Evolutionary conservation across 2,888 invertebrate genomes (phyloP), one percentile per base, ranked within the genome.

Genomic region (Amphipyra berbera): DNA sequence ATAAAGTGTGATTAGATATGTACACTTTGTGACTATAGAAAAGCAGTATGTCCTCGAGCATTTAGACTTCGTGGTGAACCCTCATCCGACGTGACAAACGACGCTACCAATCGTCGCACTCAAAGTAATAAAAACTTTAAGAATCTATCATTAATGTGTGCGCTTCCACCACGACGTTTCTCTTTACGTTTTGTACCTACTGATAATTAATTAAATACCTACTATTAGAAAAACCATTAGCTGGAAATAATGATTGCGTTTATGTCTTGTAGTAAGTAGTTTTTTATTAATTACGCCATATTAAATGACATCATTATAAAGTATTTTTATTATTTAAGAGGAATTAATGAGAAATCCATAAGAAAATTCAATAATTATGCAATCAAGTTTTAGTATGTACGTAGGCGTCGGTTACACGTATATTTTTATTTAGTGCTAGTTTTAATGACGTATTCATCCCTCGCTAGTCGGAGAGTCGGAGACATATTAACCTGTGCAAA

Each of bases 401-500:
- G 30, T 50, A 41, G 55, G 56, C 15, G 41, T 35, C 40, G 12
- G 15, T 46, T 46, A 42, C 30, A 14, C 14, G 15, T 55, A 27
- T 41, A 42, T 45, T 58, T 59, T 33, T 62, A 48, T 54, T 37
- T 42, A 21, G 33, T 40, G 57, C 53, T 35, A 61, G 53, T 68
- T 78, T 74, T 74, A 71, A 77, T 79, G 71, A 79, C 60, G 68
- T 63, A 72, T 71, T 68, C 71, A 68, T 64, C 62, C 62, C 48
- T 63, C 64, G 65, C 52, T 56, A 72, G 66, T 64, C 47, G 56
- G 61, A 69, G 68, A 72, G 60, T 64, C 48, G 47, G 64, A 71
- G 72, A 78, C 78, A 77, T 30, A 30, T 7, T 79, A n/a, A 75
- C 69, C 75, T 78, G 78, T 59, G 67, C 76, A 79, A 83, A 83